Base-by-base conservation (phyloP, 1,140 invertebrate species). In the Calycopis cecrops region DNA sequence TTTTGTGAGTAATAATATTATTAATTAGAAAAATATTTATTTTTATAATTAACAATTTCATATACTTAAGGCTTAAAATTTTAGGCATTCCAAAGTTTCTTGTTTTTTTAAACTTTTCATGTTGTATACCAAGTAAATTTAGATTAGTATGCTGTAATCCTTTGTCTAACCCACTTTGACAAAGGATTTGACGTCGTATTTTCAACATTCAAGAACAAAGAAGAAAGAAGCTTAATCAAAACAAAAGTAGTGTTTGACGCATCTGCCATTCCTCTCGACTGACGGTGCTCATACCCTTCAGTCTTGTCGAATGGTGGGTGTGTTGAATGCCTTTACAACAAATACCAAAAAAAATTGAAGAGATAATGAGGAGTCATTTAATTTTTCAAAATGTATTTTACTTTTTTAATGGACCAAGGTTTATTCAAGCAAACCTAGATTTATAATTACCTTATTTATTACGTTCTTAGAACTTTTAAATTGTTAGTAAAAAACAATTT, bases 241-340 rank as follows among this genome's bases (percentile, higher is more conserved):
- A 52, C 51, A 21, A 8, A 42, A 44, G 21, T 28, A 40, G 48
- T 53, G 37, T 34, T 28, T 44, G 51, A 62, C 69, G 51, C 44
- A 42, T 65, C 81, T 75, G 64, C 59, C 73, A 60, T 85, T 83
- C 73, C 63, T 68, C 81, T 76, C 44, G 81, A 81, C 79, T 83
- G 61, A 48, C 60, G 78, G 66, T 62, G 64, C 60, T 9, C 11
- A 18, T 55, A 40, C 61, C 40, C 76, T 49, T 85, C 81, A 85
- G 81, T 85, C 81, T 85, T 85, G 81, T 85, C 81, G 81, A 85
- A 85, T 85, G 81, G 81, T 85, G 81, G 81, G 81, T 85, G 38
- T 55, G 70, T 71, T 63, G 34, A 59, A 65, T 61, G 71, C 59
- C 33, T 18, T 47, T 14, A 48, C 73, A 59, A 48, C 68, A 57